Evolutionary conservation across 2,888 invertebrate genomes (phyloP), one percentile per base, ranked within the genome.

Genomic region (Ichneumon xanthorius): DNA sequence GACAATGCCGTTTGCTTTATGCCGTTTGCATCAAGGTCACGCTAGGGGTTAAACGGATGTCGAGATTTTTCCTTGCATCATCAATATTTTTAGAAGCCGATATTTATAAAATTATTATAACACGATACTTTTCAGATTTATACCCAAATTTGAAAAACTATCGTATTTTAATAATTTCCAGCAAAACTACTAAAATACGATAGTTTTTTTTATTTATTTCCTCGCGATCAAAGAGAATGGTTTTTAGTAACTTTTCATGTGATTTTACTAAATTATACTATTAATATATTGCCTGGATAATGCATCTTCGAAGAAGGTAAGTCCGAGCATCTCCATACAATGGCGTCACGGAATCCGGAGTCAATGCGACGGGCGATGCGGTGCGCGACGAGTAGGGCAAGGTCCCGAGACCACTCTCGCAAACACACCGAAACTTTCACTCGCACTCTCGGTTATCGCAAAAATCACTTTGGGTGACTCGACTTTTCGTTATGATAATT

Each of bases 361-460:
- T 58, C 6, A 14, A 70, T 2, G 68, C 45, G 68, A 45, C 45
- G 68, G 19, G 26, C 16, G 26, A 48, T 22, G 26, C 22, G 40
- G 22, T 26, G 68, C 48, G 48, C 68, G 4, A 48, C 45, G 26
- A 70, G 48, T 70, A 70, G 68, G 68, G 30, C 68, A 70, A 70
- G 68, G 68, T 70, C 68, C 50, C 68, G 30, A 19, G 45, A 37
- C 45, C 3, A 58, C 14, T 22, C 58, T 58, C 58, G 19, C 19
- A 68, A 22, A 68, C 19, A 67, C 48, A 30, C 30, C 58, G 58
- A 22, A 26, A 26, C 58, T 70, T 70, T 70, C 68, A 45, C 48
- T 70, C 48, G 26, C 30, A 70, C 68, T 48, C 68, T 22, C 16
- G 68, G 26, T 70, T 48, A 19, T 48, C 48, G 4, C 16, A 26